Base-by-base conservation (phyloP, 2,888 invertebrate genomes). In the Cephus rjabovi region DNA sequence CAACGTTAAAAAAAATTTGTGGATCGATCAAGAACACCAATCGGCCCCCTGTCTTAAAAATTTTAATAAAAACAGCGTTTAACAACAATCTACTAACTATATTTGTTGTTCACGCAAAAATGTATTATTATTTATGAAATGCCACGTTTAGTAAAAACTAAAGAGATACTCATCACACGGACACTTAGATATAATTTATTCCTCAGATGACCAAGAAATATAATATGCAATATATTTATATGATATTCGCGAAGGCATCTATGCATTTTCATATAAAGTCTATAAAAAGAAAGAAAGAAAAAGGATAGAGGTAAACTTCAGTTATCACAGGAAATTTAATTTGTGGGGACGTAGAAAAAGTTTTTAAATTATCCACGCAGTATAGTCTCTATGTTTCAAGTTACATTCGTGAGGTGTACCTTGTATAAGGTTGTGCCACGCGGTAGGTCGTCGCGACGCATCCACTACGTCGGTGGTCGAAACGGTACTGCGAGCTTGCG, bases 401-500 rank as follows among this genome's bases (percentile, higher is more conserved):
- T 56, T 56, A 56, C 2, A 56, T 56, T 23, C 23, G 56, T 56
- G 56, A 2, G 56, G 12, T 34, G 31, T 71, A 71, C 71, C 71
- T 71, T 34, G 31, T 74, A 74, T 30, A 74, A 74, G 68, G 30
- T 68, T 34, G 75, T 31, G 68, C 75, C 75, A 68, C 75, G 75
- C 75, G 73, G 75, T 71, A 75, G 76, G 73, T 77, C 80, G 78
- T 77, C 80, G 79, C 77, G 82, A 83, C 82, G 82, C 81, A 74
- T 83, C 76, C 78, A 81, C 84, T 84, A 80, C 87, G 87, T 83
- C 87, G 87, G 84, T 86, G 86, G 89, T 88, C 89, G 87, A 88
- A 88, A 87, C 87, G 88, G 86, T 88, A 91, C 91, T 91, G 90
- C 84, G 85, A 88, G 85, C 77, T 78, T 73, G 78, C 73, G 34